Conservation (phyloP, 2,113 vertebrate genomes). For the Ceuthmochares aereus region DNA sequence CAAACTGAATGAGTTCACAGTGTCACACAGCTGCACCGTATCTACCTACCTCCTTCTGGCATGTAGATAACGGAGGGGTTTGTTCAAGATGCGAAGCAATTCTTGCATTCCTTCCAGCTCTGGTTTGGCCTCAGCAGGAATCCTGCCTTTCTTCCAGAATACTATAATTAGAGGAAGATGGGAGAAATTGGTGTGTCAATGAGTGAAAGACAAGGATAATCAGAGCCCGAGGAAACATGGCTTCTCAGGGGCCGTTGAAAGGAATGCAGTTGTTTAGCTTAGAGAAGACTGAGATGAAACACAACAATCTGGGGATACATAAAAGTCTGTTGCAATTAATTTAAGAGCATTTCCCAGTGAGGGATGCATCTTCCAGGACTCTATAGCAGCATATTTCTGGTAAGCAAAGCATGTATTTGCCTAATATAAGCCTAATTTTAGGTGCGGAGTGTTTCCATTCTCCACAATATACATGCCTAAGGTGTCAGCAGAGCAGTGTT, state of each 20-base stretch:
- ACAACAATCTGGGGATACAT: not conserved
- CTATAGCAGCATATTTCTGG: not conserved
- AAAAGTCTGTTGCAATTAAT: not conserved
- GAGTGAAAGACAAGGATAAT: not conserved
- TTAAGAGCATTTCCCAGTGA: not conserved
- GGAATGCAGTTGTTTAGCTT: not conserved
- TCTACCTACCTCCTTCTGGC: not conserved
- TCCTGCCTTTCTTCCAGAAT: not conserved
- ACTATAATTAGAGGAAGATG: not conserved
- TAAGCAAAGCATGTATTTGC: not conserved
- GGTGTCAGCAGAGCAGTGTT: not conserved
- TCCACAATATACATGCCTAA: not conserved
- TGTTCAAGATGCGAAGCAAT: not conserved
- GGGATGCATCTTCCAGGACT: not conserved
- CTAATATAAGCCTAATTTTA: not conserved
- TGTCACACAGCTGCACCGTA: not conserved
- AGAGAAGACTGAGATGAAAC: not conserved
- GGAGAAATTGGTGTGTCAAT: not conserved
- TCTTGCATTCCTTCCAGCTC: not conserved
- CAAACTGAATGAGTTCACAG: not conserved
- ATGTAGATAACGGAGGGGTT: not conserved
- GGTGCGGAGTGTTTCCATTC: not conserved
- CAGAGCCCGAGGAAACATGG: not conserved
- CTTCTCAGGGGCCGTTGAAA: not conserved
- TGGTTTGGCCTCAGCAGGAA: not conserved